Conservation (phyloP, 2,113 vertebrate species). For the Phoenicopterus ruber region DNA sequence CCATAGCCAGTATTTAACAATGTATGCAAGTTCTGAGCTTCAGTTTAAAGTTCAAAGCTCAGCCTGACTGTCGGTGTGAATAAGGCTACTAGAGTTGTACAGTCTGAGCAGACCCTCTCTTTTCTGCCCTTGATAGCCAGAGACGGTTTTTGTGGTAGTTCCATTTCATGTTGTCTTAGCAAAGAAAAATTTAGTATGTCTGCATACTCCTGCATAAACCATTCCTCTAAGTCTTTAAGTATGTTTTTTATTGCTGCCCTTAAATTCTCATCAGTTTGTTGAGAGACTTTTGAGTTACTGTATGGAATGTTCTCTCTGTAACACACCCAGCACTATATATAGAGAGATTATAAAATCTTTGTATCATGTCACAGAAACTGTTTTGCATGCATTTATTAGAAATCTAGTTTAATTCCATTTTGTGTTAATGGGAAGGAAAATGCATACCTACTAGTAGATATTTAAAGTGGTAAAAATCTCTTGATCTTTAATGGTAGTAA, state of each 20-base stretch:
- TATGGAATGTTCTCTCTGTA: not conserved
- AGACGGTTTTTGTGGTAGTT: not conserved
- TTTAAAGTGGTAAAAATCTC: not conserved
- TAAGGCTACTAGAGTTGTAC: not conserved
- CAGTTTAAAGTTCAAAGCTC: not conserved
- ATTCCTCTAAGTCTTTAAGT: not conserved
- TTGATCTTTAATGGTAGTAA: not conserved
- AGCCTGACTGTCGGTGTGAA: accelerated
- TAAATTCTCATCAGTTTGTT: not conserved
- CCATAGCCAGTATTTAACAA: not conserved
- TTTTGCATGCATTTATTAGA: not conserved
- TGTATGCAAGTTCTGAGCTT: not conserved
- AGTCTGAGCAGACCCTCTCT: not conserved
- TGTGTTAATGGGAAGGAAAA: not conserved
- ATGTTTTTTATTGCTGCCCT: accelerated
- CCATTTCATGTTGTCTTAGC: not conserved
- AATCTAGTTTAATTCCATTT: not conserved
- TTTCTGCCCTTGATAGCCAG: not conserved
- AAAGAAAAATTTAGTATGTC: not conserved
- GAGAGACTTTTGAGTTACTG: not conserved
- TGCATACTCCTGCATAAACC: not conserved
- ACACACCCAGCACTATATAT: not conserved
- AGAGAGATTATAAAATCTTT: not conserved
- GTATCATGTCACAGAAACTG: not conserved
- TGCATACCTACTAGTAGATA: not conserved